Evolutionary conservation across 2,113 vertebrate genomes (phyloP).

Genomic region (Chloroceryle aenea): DNA sequence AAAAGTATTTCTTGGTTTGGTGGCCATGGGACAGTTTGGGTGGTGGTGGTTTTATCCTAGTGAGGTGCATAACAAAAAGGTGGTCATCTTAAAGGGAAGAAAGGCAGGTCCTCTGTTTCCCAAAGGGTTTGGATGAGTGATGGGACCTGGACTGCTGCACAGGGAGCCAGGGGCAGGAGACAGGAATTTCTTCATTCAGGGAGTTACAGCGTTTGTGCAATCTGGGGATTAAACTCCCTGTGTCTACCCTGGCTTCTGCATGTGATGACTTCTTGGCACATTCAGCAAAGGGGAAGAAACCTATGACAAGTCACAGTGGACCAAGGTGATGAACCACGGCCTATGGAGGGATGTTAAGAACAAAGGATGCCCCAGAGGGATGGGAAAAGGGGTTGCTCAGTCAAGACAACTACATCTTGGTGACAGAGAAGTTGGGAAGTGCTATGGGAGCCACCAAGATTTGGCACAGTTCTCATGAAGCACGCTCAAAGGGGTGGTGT

Average conservation of each 20-base stretch:
- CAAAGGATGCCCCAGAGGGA: not conserved
- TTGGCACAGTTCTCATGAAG: not conserved
- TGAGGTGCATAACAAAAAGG: fast-evolving
- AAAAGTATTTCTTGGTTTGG: not conserved
- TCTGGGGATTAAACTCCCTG: not conserved
- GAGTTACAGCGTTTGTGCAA: not conserved
- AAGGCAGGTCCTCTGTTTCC: not conserved
- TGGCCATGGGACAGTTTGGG: not conserved
- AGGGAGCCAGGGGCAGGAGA: not conserved
- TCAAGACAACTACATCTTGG: not conserved
- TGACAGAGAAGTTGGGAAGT: not conserved
- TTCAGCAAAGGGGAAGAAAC: not conserved
- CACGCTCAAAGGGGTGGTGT: not conserved
- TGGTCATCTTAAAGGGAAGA: not conserved
- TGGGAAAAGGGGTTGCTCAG: not conserved
- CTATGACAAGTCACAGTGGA: not conserved
- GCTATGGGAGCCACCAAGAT: not conserved
- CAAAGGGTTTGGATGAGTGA: not conserved
- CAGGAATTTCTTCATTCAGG: not conserved
- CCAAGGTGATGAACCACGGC: not conserved
- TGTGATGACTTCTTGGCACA: not conserved
- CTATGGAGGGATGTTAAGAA: not conserved
- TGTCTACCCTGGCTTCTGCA: not conserved
- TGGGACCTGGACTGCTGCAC: not conserved
- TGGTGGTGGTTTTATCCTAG: not conserved